A percentile compares a stretch with the other conserved stretches of the same genome.
These are phyloP conservation scores for Meloe dianella DNA, from an alignment of 2,888 invertebrate genomes.

Conservation along the genomic window DNA sequence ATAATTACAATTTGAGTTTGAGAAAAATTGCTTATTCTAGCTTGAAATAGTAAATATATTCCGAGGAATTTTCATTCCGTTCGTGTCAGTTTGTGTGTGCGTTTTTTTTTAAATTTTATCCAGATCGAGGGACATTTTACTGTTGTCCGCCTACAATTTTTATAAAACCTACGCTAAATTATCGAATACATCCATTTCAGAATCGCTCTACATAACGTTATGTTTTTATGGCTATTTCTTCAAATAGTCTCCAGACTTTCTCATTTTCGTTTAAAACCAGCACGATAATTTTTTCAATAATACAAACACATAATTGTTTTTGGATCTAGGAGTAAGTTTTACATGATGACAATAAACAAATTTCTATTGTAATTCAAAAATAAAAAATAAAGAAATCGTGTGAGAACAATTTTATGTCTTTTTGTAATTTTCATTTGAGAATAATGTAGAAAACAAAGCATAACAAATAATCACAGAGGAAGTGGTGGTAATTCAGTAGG, in stretches of 20 bases:
- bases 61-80: slow-evolving; percentile 2
- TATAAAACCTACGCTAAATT: not conserved
- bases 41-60: no score
- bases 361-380: not conserved
- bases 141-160: slow-evolving; percentile 1
- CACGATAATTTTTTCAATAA: no score
- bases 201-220: not conserved
- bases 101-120: not conserved
- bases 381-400: not conserved
- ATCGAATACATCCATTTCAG: not conserved
- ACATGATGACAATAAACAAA: not conserved
- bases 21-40: no score
- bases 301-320: no score
- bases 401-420: not conserved
- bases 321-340: not conserved
- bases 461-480: not conserved
- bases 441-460: not conserved
- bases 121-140: not conserved
- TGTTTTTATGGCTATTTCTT: not conserved
- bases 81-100: not conserved
- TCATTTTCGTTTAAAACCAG: no score
- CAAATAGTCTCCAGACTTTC: no score
- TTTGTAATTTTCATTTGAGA: not conserved
- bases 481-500: not conserved
- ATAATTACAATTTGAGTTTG: no score